Conservation (phyloP, 2,113 vertebrate genomes). For the Protobothrops flavoviridis region DNA sequence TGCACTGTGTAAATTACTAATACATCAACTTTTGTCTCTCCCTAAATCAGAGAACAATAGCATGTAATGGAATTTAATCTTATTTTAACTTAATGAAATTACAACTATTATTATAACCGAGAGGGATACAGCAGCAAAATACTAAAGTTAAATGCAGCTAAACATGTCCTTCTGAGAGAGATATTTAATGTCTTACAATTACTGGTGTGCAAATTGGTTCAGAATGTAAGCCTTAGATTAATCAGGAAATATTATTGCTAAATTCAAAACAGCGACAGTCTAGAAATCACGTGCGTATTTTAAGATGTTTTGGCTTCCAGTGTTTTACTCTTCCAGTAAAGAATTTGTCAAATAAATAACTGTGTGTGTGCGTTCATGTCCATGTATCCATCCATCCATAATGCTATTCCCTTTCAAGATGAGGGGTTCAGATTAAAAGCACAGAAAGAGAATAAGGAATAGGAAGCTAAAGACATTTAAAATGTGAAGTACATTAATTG, state of each 20-base stretch:
- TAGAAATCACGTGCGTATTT: neutral
- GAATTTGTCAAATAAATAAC: neutral
- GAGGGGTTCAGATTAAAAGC: neutral
- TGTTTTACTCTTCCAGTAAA: neutral
- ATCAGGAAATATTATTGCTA: neutral
- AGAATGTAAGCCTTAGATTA: neutral
- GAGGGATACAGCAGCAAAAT: neutral
- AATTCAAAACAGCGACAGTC: neutral
- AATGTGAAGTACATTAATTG: neutral
- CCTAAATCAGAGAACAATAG: neutral
- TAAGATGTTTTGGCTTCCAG: neutral
- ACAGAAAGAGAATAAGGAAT: neutral
- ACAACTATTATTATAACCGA: neutral
- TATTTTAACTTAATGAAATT: neutral
- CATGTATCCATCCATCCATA: neutral
- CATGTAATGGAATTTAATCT: neutral
- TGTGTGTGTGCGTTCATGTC: neutral
- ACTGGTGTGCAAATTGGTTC: neutral
- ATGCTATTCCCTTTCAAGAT: neutral
- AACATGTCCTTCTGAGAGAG: neutral
- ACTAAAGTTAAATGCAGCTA: neutral
- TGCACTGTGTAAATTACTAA: neutral
- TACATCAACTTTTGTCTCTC: neutral
- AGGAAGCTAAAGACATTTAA: neutral
- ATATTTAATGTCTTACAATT: neutral